Evolutionary conservation across 2,888 invertebrate genomes (phyloP), one percentile per base, ranked within the genome.

Genomic region (Monopis laevigella): DNA sequence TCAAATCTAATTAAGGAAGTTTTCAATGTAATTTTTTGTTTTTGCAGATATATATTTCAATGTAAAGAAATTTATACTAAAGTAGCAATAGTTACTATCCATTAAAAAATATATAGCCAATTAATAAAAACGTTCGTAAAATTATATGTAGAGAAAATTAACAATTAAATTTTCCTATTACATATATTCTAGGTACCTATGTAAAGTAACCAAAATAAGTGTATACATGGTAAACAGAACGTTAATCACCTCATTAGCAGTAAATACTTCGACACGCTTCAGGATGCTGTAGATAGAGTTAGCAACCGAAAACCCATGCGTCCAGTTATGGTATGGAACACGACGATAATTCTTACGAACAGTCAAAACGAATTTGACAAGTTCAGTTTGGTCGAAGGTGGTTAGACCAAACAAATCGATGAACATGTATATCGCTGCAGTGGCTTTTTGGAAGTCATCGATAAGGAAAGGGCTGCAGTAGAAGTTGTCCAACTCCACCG

Each of bases 301-400:
- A 2, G 93, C 92, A 0, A 93, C 93, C 0, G 92, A 87, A 83
- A 93, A 93, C 0, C 91, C 93, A 57, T 94, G 93, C 16, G 88
- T 88, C 87, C 93, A 94, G 62, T 93, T 94, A 61, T 94, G 93
- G 58, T 93, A 93, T 0, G 92, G 90, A 0, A 93, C 92, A 18
- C 86, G 75, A 6, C 93, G 80, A 59, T 94, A 93, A 69, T 93
- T 93, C 64, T 92, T 93, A 57, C 87, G 85, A 2, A 93, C 92
- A 0, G 93, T 93, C 50, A 93, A 60, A 2, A 89, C 86, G 57
- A 93, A 94, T 41, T 87, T 80, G 18, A 87, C 82, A 40, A 93
- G 62, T 38, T 86, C 86, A 48, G 84, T 84, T 16, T 82, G 62
- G 51, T 93, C 90, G 62, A 90, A 92, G 28, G 85, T 73, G 1